Evolutionary conservation across 2,113 vertebrate genomes (phyloP).

Genomic region (Carettochelys insculpta): DNA sequence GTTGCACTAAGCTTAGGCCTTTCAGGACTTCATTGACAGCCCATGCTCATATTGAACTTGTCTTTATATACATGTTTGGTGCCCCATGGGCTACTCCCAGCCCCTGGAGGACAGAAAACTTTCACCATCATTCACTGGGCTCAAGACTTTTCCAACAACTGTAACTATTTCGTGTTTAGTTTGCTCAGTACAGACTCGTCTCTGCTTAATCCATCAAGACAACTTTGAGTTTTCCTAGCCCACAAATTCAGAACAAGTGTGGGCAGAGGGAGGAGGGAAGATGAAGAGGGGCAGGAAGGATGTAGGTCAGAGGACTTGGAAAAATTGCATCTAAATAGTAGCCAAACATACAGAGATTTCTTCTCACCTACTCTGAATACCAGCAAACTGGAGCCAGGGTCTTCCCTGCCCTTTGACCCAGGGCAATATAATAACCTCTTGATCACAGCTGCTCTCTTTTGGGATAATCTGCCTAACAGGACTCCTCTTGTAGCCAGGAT

Average conservation of each 20-base stretch:
- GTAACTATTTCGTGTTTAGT: constrained; percentile 72
- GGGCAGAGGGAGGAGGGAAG: too few relatives aligned
- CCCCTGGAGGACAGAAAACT: constrained; percentile 6
- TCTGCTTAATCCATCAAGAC: constrained; percentile 80
- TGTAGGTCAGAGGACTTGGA: constrained; percentile 57
- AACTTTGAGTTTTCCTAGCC: constrained; percentile 64
- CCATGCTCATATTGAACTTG: neutral
- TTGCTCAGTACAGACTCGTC: constrained; percentile 48
- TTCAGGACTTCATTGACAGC: neutral
- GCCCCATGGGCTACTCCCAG: constrained; percentile 38
- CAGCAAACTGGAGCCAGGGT: constrained; percentile 40
- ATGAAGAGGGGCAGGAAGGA: fast-evolving
- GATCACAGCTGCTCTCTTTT: neutral
- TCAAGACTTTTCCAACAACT: constrained; percentile 57
- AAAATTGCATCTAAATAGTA: constrained; percentile 71
- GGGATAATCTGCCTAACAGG: neutral
- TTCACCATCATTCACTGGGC: constrained; percentile 30
- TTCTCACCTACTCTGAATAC: constrained; percentile 29
- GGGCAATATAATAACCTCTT: neutral
- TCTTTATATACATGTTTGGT: neutral
- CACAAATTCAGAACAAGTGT: constrained; percentile 60
- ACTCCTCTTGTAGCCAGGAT: neutral
- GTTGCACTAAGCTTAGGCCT: neutral
- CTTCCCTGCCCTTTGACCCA: too few relatives aligned
- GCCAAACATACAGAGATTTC: constrained; percentile 63